These are phyloP conservation scores for Oxyura jamaicensis DNA, from an alignment of 2,113 vertebrate species.

Conservation along the genomic window DNA sequence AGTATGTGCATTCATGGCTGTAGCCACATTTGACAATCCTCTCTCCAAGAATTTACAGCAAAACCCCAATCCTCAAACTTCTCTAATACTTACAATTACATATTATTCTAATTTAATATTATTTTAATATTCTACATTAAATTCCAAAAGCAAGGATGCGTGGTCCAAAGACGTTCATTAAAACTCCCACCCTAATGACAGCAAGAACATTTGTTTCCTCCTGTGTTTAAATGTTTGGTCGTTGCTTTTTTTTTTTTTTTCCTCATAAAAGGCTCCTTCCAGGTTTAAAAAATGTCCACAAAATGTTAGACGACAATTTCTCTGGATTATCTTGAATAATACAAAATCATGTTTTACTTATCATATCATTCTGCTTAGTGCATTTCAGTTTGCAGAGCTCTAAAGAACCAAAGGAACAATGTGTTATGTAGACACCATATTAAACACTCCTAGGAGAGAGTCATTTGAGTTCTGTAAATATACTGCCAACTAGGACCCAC, in stretches of 20 bases:
- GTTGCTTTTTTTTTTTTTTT: background rate
- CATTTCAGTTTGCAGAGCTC: background rate
- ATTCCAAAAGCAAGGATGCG: background rate
- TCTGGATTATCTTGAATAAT: background rate
- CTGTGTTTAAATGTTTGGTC: background rate
- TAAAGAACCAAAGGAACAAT: background rate
- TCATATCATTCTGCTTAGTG: background rate
- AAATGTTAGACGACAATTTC: background rate
- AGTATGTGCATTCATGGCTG: accelerated
- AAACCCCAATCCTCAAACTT: background rate
- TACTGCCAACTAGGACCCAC: background rate
- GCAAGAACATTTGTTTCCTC: background rate
- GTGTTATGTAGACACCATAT: accelerated
- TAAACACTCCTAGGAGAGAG: background rate
- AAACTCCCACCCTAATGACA: background rate
- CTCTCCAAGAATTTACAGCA: background rate
- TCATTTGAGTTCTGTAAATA: background rate
- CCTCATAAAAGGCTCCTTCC: background rate
- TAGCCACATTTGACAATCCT: background rate
- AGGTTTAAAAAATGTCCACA: background rate
- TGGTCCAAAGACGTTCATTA: background rate
- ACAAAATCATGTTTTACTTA: background rate
- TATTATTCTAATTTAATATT: background rate
- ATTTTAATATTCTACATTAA: background rate
- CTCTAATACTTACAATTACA: background rate